These are phyloP conservation scores for Ptychochromis oligacanthus DNA, from an alignment of 2,113 vertebrate genomes.

Conservation along the genomic window DNA sequence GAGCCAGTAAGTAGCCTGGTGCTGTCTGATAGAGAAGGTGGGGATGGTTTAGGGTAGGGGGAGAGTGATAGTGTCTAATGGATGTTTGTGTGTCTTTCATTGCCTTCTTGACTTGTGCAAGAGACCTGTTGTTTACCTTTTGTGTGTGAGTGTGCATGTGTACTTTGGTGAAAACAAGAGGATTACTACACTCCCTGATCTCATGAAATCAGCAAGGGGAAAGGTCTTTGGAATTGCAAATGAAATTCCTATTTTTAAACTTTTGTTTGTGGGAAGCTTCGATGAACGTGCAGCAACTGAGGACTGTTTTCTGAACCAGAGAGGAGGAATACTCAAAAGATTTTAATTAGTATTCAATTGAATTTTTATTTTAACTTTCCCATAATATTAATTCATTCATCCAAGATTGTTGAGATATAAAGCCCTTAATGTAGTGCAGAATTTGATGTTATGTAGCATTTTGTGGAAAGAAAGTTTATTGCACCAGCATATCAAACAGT, in stretches of 20 bases:
- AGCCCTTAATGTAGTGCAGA: background rate
- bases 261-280: background rate
- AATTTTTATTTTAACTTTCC: background rate
- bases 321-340: background rate
- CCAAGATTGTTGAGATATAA: background rate
- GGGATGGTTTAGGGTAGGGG: background rate
- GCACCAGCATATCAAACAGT: background rate
- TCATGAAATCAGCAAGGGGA: background rate
- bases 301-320: background rate
- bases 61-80: background rate
- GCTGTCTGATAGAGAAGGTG: background rate
- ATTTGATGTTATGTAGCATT: background rate
- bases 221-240: slow-evolving; percentile 35
- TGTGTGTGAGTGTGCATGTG: background rate
- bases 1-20: slow-evolving; percentile 82
- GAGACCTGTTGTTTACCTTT: slow-evolving; percentile 14
- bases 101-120: background rate
- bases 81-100: background rate
- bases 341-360: background rate
- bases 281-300: background rate
- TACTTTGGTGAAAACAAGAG: background rate
- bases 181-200: background rate
- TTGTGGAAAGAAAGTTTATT: background rate
- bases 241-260: slow-evolving; percentile 7
- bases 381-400: background rate